Base-by-base conservation (phyloP, 2,113 vertebrate species). In the Tychaedon coryphoeus region DNA sequence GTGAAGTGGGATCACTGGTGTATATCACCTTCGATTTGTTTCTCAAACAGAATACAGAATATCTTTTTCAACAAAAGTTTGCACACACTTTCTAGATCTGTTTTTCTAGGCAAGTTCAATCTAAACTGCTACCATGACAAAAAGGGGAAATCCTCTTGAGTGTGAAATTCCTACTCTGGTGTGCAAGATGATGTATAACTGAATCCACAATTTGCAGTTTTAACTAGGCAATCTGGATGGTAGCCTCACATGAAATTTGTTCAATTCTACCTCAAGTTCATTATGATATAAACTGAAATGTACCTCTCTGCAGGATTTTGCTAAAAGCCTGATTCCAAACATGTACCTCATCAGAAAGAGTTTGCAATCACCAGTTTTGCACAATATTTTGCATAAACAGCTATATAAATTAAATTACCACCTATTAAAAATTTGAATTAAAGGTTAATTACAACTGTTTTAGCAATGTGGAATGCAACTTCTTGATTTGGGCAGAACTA, bases 401-500 rank as follows among this genome's bases (percentile, higher is more conserved):
- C 50, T 73, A 92, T 66, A 94, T 65, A 93, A 72, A 93, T 79
- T 82, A 94, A 96, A 83, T 94, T 69, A 79, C 74, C 7, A 4
- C 31, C 12, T 92, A 95, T 93, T 10, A 0, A 74, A 97, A 95
- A 82, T 93, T 93, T 91, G 77, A 24, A 95, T 96, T 97, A 95
- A 97, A 95, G 78, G 67, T 86, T 96, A 94, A 94, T 96, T 92
- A 87, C 79, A 91, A 80, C 70, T 93, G 58, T 96, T 95, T 97
- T 93, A 95, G 80, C 91, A 84, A 91, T 17, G 43, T 54, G 91
- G 78, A 88, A 78, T 94, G 66, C 42, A 89, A 91, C 86, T 88
- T 82, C 86, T 86, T 96, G 71, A 91, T 97, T 96, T 96, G 85
- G 88, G 48, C 51, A 95, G 78, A 93, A 75, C 64, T 75, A 91